A percentile compares a stretch with the other conserved stretches of the same genome.
phyloP scores from a whole-genome alignment of 2,797 vertebrate genomes.

The Oreochromis grahami region DNA sequence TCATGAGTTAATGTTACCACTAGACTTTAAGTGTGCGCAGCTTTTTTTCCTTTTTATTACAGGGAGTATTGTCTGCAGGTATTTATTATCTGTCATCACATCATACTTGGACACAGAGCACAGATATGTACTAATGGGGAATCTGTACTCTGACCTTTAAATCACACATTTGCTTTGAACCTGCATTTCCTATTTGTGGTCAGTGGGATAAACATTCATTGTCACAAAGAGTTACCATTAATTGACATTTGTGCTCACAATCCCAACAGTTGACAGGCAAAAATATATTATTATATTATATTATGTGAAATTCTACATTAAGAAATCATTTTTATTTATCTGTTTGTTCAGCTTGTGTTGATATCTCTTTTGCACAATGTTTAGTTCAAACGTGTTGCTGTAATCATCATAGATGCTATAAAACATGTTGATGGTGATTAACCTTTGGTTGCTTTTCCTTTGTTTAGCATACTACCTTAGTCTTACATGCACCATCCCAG shows the following conservation, averaged over 20 bases:
- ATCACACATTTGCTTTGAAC: slow-evolving; percentile 30
- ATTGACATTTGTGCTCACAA: background rate
- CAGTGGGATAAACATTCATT: background rate
- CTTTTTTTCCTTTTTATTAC: background rate
- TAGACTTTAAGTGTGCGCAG: background rate
- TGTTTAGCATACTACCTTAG: background rate
- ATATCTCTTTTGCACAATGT: background rate
- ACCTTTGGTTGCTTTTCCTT: background rate
- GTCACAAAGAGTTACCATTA: background rate
- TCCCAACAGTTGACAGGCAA: background rate
- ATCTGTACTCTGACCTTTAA: slow-evolving; percentile 39
- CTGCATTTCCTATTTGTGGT: slow-evolving; percentile 1
- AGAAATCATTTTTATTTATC: background rate
- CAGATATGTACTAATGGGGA: background rate
- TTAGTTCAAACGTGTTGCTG: background rate
- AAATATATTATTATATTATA: background rate
- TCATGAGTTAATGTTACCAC: background rate
- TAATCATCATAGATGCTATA: background rate
- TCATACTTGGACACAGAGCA: background rate
- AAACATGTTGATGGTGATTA: background rate
- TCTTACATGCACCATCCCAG: background rate
- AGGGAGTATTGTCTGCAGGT: background rate
- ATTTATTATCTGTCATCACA: background rate
- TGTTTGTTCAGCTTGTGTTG: background rate
- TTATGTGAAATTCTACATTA: background rate